phyloP scores from a whole-genome alignment of 2,888 invertebrate genomes.

The Ischnus inquisitorius region DNA sequence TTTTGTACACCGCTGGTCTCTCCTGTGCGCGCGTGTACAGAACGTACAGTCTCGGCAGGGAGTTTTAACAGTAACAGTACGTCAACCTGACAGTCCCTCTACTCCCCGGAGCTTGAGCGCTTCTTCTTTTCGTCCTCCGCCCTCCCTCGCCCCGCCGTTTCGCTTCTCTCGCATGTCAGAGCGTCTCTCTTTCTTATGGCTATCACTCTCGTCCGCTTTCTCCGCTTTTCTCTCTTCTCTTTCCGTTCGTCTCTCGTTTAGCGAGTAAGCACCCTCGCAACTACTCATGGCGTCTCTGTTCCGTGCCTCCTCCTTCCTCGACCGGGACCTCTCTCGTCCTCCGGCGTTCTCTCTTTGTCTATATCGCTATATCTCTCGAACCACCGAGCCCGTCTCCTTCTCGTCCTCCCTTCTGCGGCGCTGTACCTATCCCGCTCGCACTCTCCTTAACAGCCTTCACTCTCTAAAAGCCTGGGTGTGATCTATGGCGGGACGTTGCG shows the following conservation, averaged over 20 bases:
- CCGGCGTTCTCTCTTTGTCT: not conserved
- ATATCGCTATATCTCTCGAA: constrained; percentile 60
- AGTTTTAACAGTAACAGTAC: constrained; percentile 84
- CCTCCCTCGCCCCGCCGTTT: constrained; percentile 73
- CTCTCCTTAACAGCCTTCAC: constrained; percentile 87
- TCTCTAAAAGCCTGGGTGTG: constrained; percentile 88
- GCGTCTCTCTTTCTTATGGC: constrained; percentile 64
- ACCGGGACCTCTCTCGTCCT: not conserved
- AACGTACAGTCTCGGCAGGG: constrained; percentile 72
- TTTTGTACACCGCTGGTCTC: constrained; percentile 64
- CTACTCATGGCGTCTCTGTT: not conserved
- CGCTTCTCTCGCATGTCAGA: constrained; percentile 69
- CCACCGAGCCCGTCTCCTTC: constrained; percentile 60
- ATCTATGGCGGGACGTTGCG: constrained; percentile 90
- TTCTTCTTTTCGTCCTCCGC: constrained; percentile 64
- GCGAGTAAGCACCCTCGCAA: constrained; percentile 28
- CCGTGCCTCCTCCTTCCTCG: not conserved
- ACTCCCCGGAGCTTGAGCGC: constrained; percentile 67
- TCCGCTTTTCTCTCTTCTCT: constrained; percentile 73
- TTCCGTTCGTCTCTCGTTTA: constrained; percentile 75
- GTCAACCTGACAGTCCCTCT: constrained; percentile 80
- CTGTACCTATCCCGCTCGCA: constrained; percentile 77
- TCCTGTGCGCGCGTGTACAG: constrained; percentile 73
- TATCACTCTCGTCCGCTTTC: constrained; percentile 66
- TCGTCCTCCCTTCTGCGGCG: constrained; percentile 57